Conservation (phyloP, 2,888 invertebrate genomes). For the Belgica antarctica region DNA sequence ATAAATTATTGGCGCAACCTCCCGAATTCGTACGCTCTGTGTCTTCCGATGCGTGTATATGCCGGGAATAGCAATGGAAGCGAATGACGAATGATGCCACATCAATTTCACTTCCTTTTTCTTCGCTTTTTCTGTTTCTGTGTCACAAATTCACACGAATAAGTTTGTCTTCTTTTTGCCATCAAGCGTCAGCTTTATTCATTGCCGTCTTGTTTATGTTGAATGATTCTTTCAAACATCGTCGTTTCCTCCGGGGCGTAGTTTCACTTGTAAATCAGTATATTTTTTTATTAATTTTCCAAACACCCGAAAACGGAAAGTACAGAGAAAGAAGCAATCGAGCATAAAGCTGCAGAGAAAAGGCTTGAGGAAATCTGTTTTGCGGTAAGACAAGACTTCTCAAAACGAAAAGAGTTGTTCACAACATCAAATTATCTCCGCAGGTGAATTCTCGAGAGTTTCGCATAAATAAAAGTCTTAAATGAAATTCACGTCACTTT, state of each 20-base stretch:
- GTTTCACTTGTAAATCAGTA: slow-evolving; percentile 24
- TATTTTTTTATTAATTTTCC: slow-evolving; percentile 27
- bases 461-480: slow-evolving; percentile 33
- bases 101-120: slow-evolving; percentile 34
- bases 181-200: too few species aligned
- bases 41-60: slow-evolving; percentile 18
- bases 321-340: not conserved
- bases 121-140: not conserved
- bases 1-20: slow-evolving; percentile 36
- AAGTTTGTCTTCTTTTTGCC: not conserved
- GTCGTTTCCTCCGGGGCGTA: slow-evolving; percentile 13
- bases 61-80: not conserved
- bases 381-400: not conserved
- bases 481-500: slow-evolving; percentile 27
- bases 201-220: slow-evolving; percentile 25
- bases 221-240: slow-evolving; percentile 19
- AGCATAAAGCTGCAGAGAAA: not conserved
- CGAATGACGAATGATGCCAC: slow-evolving; percentile 34
- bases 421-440: slow-evolving; percentile 6
- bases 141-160: slow-evolving; percentile 13
- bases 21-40: slow-evolving; percentile 12
- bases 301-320: too few species aligned
- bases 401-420: not conserved
- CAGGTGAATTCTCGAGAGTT: slow-evolving; percentile 15
- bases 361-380: not conserved